Evolutionary conservation across 2,888 invertebrate species (phyloP).

Genomic region (Dugesia japonica): DNA sequence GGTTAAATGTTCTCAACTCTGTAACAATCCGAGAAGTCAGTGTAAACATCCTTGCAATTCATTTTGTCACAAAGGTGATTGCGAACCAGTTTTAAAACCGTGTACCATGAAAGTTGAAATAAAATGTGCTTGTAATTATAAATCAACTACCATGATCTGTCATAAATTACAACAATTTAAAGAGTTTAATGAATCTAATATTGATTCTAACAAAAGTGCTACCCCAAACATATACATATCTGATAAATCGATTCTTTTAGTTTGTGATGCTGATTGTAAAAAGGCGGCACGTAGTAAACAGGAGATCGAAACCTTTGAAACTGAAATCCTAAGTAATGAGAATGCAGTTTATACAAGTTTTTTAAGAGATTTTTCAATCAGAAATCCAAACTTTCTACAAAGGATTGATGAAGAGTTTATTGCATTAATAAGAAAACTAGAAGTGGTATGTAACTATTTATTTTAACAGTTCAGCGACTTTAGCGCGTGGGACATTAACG

Average conservation of each 20-base stretch:
- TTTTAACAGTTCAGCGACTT: no score
- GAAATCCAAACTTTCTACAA: background rate
- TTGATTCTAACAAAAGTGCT: no score
- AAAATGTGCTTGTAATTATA: background rate
- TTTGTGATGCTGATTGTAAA: no score
- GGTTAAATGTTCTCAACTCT: conserved; percentile 61
- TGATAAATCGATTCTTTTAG: no score
- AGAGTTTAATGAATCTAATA: no score
- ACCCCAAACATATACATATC: no score
- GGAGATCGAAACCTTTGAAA: no score
- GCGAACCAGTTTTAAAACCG: background rate
- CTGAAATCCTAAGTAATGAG: background rate
- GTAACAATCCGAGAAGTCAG: conserved; percentile 54
- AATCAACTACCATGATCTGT: no score
- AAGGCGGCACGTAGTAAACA: no score
- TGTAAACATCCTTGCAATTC: conserved; percentile 71
- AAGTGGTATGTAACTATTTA: no score
- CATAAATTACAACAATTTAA: no score
- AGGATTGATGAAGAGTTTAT: background rate
- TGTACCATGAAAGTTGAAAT: background rate
- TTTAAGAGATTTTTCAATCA: background rate
- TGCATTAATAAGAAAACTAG: background rate
- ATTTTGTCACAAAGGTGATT: conserved; percentile 1
- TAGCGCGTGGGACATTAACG: no score
- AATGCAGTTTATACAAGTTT: background rate